Evolutionary conservation across 2,113 vertebrate genomes (phyloP), one percentile per base, ranked within the genome.

Genomic region (Cyprinodon variegatus): DNA sequence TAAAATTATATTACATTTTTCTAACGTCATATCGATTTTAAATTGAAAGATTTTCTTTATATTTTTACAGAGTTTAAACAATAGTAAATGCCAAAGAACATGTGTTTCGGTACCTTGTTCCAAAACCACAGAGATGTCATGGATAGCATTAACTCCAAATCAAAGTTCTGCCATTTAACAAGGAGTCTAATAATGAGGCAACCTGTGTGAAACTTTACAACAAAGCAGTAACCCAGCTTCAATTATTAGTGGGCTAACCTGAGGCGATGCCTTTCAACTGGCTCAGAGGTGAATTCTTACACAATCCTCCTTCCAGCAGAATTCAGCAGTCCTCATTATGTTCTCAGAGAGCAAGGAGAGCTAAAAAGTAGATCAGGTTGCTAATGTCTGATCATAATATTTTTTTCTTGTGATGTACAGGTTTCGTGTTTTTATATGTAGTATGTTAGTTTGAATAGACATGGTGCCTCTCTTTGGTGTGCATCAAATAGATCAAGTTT

Each of bases 211-310:
- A 90, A 87, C 45, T 61, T 53, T 38, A 38, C 39, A 61, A 48
- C 60, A 38, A 62, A 81, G 79, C 65, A 3, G 43, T 5, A 70
- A 76, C 71, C 11, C 38, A 11, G 70, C 78, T 68, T 72, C 70
- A 74, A 1, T 78, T 60, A 48, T 22, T 67, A 61, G 61, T 41
- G 63, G 4, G 74, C 62, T 79, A 38, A 89, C 90, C 88, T 53
- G 69, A n/a, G 87, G 88, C 83, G 4, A 86, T 69, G 90, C 88
- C 86, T 85, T 86, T 89, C 78, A 76, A 85, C 90, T 75, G 78
- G 76, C 85, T 78, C 74, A 70, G 77, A 83, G 79, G 80, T 85
- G 85, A 85, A 78, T 74, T 82, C 78, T 81, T 81, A 72, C 82
- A 76, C 67, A 81, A 90, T 87, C 82, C 69, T 53, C 63, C 85